These are phyloP conservation scores for Macroglossus sobrinus DNA, from an alignment of 2,113 vertebrate genomes.

Conservation along the genomic window DNA sequence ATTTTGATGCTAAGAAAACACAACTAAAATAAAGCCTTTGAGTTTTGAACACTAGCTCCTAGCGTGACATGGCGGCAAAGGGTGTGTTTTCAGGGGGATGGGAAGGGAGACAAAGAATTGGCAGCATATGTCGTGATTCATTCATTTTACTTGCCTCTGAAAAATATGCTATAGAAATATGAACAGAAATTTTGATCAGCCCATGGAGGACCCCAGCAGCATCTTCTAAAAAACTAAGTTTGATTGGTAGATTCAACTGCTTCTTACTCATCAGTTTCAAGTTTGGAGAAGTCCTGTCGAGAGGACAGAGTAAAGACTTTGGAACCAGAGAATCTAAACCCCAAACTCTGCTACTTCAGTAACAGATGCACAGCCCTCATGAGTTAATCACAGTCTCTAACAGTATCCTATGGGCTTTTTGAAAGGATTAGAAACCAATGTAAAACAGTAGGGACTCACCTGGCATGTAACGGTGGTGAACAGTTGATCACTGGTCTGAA, in stretches of 20 bases:
- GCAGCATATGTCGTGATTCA: neutral
- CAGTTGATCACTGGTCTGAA: neutral
- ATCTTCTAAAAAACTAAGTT: neutral
- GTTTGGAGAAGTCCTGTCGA: neutral
- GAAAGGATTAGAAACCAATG: neutral
- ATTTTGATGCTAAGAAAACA: neutral
- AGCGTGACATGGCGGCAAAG: neutral
- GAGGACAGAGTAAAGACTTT: neutral
- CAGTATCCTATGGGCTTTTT: neutral
- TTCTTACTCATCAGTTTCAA: neutral
- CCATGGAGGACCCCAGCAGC: neutral
- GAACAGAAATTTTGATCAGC: neutral
- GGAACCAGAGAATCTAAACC: neutral
- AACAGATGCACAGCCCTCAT: neutral
- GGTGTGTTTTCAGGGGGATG: neutral
- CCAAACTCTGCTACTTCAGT: neutral
- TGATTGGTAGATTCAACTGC: neutral
- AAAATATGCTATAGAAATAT: neutral
- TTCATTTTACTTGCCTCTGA: neutral
- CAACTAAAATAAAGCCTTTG: neutral
- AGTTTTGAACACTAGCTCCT: neutral
- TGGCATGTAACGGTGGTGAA: neutral
- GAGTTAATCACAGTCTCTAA: neutral
- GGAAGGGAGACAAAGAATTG: neutral
- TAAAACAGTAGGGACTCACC: neutral